Evolutionary conservation across 1,140 invertebrate genomes (phyloP).

Genomic region (Anadara kagoshimensis): DNA sequence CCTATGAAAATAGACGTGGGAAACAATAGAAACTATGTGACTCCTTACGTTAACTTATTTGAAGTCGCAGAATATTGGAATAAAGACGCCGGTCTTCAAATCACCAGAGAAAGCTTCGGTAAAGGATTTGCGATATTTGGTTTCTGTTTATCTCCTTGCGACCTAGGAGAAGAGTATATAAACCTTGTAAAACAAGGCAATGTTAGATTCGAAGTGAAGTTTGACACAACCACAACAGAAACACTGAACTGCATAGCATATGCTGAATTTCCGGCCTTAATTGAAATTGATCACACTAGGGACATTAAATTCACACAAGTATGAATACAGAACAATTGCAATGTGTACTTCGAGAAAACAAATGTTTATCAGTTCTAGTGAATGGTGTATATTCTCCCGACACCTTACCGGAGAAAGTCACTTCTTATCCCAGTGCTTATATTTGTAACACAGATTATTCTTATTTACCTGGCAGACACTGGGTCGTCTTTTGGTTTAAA

Average conservation of each 20-base stretch:
- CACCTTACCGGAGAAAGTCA: slow-evolving; percentile 9
- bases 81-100: slow-evolving; percentile 16
- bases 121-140: no score
- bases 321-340: slow-evolving; percentile 26
- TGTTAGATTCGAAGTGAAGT: slow-evolving; percentile 34
- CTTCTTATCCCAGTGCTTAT: neutral
- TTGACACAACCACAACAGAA: slow-evolving; percentile 14
- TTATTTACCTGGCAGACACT: slow-evolving; percentile 18
- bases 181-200: slow-evolving; percentile 19
- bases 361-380: neutral
- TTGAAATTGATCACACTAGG: slow-evolving; percentile 25
- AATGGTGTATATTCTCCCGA: slow-evolving; percentile 17
- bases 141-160: no score
- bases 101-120: no score
- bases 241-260: slow-evolving; percentile 20
- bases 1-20: slow-evolving; percentile 23
- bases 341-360: neutral
- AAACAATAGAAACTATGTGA: slow-evolving; percentile 22
- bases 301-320: slow-evolving; percentile 23
- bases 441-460: slow-evolving; percentile 23
- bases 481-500: slow-evolving; percentile 17
- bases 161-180: slow-evolving; percentile 23
- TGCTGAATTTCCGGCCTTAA: slow-evolving; percentile 20
- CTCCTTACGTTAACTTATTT: slow-evolving; percentile 27
- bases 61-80: slow-evolving; percentile 29